Conservation (phyloP, 2,113 vertebrate species). For the Chionodraco myersi region DNA sequence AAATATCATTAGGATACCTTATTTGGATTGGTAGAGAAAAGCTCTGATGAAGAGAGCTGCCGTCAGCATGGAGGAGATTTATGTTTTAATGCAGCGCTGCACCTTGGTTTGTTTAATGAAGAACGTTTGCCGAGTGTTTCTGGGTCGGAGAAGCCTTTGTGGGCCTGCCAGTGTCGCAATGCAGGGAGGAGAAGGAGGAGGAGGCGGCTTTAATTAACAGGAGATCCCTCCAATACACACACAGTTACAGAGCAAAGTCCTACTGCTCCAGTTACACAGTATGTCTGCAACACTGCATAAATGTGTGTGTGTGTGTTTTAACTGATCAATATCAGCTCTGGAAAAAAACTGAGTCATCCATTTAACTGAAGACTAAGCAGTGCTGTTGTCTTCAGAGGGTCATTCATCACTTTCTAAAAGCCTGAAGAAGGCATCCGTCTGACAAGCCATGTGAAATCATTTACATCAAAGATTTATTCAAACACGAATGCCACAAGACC, state of each 20-base stretch:
- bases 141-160: constrained; percentile 62
- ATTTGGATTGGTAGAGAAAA: neutral
- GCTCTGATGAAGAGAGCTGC: neutral
- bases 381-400: neutral
- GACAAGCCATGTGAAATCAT: neutral
- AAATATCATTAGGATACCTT: neutral
- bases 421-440: constrained; percentile 9
- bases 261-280: constrained; percentile 37
- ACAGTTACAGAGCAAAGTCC: constrained; percentile 39
- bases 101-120: constrained; percentile 49
- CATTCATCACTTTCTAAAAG: constrained; percentile 7
- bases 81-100: constrained; percentile 24
- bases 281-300: neutral
- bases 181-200: constrained; percentile 66
- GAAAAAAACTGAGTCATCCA: constrained; percentile 40
- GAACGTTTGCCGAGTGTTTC: constrained; percentile 64
- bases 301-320: neutral
- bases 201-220: constrained; percentile 60
- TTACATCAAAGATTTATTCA: too few species aligned
- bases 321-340: constrained; percentile 25
- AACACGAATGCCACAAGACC: neutral
- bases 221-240: neutral
- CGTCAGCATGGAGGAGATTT: neutral
- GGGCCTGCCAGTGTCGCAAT: constrained; percentile 79
- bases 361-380: constrained; percentile 11